Evolutionary conservation across 2,888 invertebrate species (phyloP).

Genomic region (Agriopis aurantiaria): DNA sequence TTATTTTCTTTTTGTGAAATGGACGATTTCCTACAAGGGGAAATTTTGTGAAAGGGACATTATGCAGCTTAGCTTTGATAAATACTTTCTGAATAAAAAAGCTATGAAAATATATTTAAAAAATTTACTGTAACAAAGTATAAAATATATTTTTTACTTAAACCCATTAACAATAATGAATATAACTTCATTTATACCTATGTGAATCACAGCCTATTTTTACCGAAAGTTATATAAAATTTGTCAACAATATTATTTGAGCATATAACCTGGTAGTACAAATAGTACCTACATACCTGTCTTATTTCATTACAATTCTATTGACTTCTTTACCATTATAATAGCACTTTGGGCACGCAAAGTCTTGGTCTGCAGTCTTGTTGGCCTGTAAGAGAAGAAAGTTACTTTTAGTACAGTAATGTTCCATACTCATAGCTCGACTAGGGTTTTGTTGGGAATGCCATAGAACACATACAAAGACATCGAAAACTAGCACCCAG

Average conservation of each 20-base stretch:
- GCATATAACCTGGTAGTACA: neutral
- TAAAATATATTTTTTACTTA: neutral
- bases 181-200: neutral
- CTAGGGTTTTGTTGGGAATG: too few relatives aligned
- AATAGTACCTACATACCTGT: neutral
- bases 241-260: conserved; percentile 9
- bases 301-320: conserved; percentile 58
- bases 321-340: conserved; percentile 72
- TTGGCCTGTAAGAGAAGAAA: conserved; percentile 86
- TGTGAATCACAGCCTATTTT: conserved; percentile 33
- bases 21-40: too few relatives aligned
- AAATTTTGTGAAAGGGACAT: too few relatives aligned
- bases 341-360: conserved; percentile 89
- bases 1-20: neutral
- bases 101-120: neutral
- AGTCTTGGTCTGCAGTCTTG: conserved; percentile 88
- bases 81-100: neutral
- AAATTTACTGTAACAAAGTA: neutral
- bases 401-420: neutral
- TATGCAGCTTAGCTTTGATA: too few relatives aligned
- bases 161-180: neutral
- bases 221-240: conserved; percentile 1
- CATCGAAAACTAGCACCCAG: too few relatives aligned
- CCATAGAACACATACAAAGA: too few relatives aligned
- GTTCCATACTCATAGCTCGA: neutral